phyloP scores from a whole-genome alignment of 2,888 invertebrate genomes.

The Tachystola acroxantha region DNA sequence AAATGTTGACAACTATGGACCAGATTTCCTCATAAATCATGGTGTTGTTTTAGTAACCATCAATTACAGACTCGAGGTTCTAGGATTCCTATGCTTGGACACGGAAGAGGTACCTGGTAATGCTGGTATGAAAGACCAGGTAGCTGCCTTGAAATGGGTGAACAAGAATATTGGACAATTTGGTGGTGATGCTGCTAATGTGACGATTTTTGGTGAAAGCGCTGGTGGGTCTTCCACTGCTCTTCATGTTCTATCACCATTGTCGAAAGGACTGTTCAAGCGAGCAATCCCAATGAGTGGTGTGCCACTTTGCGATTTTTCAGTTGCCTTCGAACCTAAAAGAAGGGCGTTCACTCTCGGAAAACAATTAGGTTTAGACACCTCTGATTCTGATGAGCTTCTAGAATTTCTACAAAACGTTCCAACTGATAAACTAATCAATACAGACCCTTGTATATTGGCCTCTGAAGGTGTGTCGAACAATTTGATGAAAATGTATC shows the following conservation, averaged over 20 bases:
- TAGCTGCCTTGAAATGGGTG: slow-evolving; percentile 40
- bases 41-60: slow-evolving; percentile 41
- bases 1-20: slow-evolving; percentile 32
- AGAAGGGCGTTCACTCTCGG: slow-evolving; percentile 25
- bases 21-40: slow-evolving; percentile 39
- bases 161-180: slow-evolving; percentile 33
- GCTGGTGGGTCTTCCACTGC: slow-evolving; percentile 35
- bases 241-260: slow-evolving; percentile 39
- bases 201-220: slow-evolving; percentile 47
- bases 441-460: slow-evolving; percentile 19
- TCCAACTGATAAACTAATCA: slow-evolving; percentile 23
- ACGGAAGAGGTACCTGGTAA: slow-evolving; percentile 77
- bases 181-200: slow-evolving; percentile 37
- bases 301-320: slow-evolving; percentile 27
- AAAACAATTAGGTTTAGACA: slow-evolving; percentile 23
- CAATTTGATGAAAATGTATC: slow-evolving; percentile 31
- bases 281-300: slow-evolving; percentile 46
- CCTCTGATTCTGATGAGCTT: slow-evolving; percentile 23
- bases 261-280: slow-evolving; percentile 43
- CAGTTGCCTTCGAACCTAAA: slow-evolving; percentile 19
- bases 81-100: slow-evolving; percentile 75
- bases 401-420: slow-evolving; percentile 28
- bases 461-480: slow-evolving; percentile 28
- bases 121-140: slow-evolving; percentile 68
- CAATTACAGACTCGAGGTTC: slow-evolving; percentile 60